Percentiles rank a stretch among this genome's conserved stretches.
Evolutionary conservation across 1,140 invertebrate genomes (phyloP).

Genomic region (Bombus superbus): DNA sequence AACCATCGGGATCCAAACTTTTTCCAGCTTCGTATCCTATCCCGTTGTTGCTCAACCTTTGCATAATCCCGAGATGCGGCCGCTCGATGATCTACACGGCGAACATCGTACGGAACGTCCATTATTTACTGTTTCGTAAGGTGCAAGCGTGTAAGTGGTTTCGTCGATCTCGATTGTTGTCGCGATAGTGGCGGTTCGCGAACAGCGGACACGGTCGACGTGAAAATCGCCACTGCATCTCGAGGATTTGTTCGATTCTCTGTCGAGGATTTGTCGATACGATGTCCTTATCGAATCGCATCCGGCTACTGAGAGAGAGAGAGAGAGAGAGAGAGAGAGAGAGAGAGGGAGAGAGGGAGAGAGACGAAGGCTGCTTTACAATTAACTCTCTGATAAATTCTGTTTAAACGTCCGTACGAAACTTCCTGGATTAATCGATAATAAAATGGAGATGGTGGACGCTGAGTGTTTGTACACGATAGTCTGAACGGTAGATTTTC

Average conservation of each 20-base stretch:
- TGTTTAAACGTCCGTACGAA: neutral
- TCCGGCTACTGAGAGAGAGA: neutral
- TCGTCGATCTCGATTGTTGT: slow-evolving; percentile 53
- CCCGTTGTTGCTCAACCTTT: slow-evolving; percentile 29
- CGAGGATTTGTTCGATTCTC: neutral
- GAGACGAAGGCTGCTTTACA: neutral
- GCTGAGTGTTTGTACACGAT: too few species aligned
- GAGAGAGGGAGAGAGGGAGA: neutral
- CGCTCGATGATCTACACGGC: slow-evolving; percentile 41
- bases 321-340: too few species aligned
- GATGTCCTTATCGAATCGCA: slow-evolving; percentile 24
- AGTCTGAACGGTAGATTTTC: neutral
- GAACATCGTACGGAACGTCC: slow-evolving; percentile 28
- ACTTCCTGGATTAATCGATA: neutral
- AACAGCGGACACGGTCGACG: slow-evolving; percentile 59
- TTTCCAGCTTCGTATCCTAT: neutral
- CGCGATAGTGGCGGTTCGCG: slow-evolving; percentile 56
- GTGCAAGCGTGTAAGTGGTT: slow-evolving; percentile 57
- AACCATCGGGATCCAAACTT: too few species aligned
- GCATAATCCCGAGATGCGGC: slow-evolving; percentile 38
- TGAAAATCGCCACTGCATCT: slow-evolving; percentile 59
- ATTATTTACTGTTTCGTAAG: slow-evolving; percentile 71
- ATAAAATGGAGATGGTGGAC: neutral
- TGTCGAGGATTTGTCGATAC: neutral
- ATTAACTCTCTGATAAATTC: neutral